Evolutionary conservation across 2,797 vertebrate genomes (phyloP), one percentile per base, ranked within the genome.

Genomic region (Kryptopterus vitreolus): DNA sequence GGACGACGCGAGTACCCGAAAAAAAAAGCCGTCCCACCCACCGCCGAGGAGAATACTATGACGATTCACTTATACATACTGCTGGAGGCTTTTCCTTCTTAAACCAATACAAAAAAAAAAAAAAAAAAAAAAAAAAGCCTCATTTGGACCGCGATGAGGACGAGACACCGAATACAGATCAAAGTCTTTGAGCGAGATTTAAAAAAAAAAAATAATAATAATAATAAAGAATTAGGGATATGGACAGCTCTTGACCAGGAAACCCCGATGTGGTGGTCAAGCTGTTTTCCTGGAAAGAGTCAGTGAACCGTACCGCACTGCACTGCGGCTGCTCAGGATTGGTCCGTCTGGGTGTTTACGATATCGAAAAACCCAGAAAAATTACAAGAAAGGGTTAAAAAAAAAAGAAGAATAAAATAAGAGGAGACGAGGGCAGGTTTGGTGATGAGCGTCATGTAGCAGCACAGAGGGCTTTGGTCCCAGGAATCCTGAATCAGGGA

Each of bases 381-480:
- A 68, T 77, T 68, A 18, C 26, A 43, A 58, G n/a, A 72, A 16
- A 15, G 22, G 57, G 31, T 6, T 31, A 48, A 26, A 52, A 43
- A 43, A 10, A 43, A n/a, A n/a, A n/a, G n/a, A n/a, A n/a, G n/a
- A n/a, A n/a, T n/a, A n/a, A n/a, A n/a, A n/a, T n/a, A n/a, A n/a
- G n/a, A n/a, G n/a, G 38, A 43, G 38, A 43, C n/a, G 7, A 33
- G 31, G 63, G 50, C 35, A 13, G 80, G 76, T 78, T 78, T 76
- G 83, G 81, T 70, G 80, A 84, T 83, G 77, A 79, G 74, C 57
- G 80, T 81, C 84, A 68, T 80, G 82, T 81, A 90, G 88, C 92
- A 92, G 93, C 92, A 94, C 89, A 88, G 90, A 92, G 79, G 80
- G 81, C 88, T 94, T 96, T 95, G 94, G 95, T 95, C 94, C 94